These are phyloP conservation scores for Acanthochromis polyacanthus DNA, from an alignment of 2,113 vertebrate genomes.

Conservation along the genomic window DNA sequence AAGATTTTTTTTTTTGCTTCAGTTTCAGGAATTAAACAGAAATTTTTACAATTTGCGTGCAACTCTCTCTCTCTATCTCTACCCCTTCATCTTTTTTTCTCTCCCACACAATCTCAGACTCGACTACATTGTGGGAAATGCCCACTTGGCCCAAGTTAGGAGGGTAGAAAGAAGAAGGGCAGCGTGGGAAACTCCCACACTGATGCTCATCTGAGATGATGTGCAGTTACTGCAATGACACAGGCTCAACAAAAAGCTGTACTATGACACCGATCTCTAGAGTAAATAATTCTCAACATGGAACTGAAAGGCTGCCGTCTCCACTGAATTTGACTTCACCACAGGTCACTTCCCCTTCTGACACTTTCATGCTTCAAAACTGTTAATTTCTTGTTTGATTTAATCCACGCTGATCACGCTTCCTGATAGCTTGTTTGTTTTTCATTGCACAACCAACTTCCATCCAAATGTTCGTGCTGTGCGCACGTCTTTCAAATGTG, in stretches of 20 bases:
- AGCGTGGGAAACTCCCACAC: conserved; percentile 60
- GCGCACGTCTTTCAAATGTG: not conserved
- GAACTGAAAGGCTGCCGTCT: not conserved
- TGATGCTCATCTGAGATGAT: conserved; percentile 21
- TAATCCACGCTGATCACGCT: not conserved
- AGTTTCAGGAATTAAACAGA: conserved; percentile 25
- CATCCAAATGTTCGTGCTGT: not conserved
- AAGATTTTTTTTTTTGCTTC: conserved; percentile 19
- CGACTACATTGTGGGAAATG: conserved; percentile 48
- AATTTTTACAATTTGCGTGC: conserved; percentile 4
- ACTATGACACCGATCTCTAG: not conserved
- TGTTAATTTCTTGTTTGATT: not conserved
- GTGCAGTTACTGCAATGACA: conserved; percentile 6
- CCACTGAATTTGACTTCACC: no score
- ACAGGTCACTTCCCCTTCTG: conserved; percentile 35
- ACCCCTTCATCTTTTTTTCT: not conserved
- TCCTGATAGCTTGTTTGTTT: conserved; percentile 11
- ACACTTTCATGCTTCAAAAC: not conserved
- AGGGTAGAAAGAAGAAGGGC: conserved; percentile 7
- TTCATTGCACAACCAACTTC: not conserved
- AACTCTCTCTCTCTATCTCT: conserved; percentile 17
- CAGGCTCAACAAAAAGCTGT: not conserved
- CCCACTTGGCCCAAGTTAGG: conserved; percentile 14
- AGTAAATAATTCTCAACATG: not conserved
- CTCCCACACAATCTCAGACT: not conserved